Percentiles rank a stretch among this genome's conserved stretches.
These are phyloP conservation scores for Metacarcinus magister DNA, from an alignment of 2,888 invertebrate genomes.

Conservation along the genomic window DNA sequence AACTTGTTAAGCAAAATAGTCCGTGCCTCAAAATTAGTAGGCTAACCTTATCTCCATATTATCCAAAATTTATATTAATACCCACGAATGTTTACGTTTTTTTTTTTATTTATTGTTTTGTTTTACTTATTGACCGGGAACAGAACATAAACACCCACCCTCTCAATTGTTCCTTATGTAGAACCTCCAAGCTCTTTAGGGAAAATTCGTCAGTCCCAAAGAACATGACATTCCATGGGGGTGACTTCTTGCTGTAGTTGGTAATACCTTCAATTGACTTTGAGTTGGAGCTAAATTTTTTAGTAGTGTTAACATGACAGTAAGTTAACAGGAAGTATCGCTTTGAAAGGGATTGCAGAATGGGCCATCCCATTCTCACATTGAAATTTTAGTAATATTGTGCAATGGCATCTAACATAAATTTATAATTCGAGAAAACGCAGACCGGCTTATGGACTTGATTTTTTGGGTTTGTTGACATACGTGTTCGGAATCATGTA, in stretches of 20 bases:
- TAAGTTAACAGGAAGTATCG: background rate
- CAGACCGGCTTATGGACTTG: too few relatives aligned
- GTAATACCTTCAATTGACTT: background rate
- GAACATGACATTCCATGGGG: constrained; percentile 77
- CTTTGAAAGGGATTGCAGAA: background rate
- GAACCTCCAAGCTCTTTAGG: constrained; percentile 61
- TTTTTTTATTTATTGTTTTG: too few relatives aligned
- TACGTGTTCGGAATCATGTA: too few relatives aligned
- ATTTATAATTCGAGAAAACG: too few relatives aligned
- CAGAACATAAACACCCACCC: constrained; percentile 35
- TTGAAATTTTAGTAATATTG: background rate
- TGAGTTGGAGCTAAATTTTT: background rate
- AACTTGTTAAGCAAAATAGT: too few relatives aligned
- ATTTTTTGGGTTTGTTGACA: too few relatives aligned
- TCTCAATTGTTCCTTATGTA: constrained; percentile 52
- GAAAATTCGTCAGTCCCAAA: constrained; percentile 78
- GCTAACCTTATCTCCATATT: too few relatives aligned
- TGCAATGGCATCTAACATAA: background rate
- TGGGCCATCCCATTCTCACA: background rate
- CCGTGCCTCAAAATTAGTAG: too few relatives aligned
- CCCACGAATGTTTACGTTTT: background rate
- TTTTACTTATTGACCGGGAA: background rate
- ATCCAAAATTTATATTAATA: too few relatives aligned
- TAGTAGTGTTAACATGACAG: background rate
- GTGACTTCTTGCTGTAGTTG: background rate